Evolutionary conservation across 2,888 invertebrate species (phyloP).

Genomic region (Laothoe populi): DNA sequence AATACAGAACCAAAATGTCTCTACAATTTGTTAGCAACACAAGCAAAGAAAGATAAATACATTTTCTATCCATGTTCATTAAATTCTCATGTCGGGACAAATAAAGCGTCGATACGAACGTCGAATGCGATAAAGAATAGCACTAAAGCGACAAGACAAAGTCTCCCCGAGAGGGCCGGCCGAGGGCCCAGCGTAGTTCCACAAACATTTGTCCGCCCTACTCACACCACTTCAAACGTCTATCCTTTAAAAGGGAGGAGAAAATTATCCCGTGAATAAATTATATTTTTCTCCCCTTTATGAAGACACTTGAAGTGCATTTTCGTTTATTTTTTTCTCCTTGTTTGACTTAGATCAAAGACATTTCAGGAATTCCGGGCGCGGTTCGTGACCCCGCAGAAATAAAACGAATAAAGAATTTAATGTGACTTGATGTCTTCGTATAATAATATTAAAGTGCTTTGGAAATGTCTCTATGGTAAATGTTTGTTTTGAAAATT

Average conservation of each 20-base stretch:
- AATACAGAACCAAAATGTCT: background rate
- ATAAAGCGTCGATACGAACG: conserved; percentile 39
- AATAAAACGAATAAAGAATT: conserved; percentile 80
- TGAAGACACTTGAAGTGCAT: conserved; percentile 83
- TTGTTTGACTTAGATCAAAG: conserved; percentile 79
- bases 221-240: conserved; percentile 72
- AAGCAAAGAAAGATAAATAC: background rate
- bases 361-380: conserved; percentile 72
- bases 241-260: conserved; percentile 76
- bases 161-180: conserved; percentile 49
- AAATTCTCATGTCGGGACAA: conserved; percentile 33
- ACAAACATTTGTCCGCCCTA: conserved; percentile 75
- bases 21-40: background rate
- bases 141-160: conserved; percentile 49
- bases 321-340: conserved; percentile 77
- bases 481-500: conserved; percentile 75
- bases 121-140: conserved; percentile 35
- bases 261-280: conserved; percentile 85
- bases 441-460: conserved; percentile 77
- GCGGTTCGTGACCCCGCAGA: conserved; percentile 73
- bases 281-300: conserved; percentile 82
- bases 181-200: conserved; percentile 50
- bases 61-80: conserved; percentile 16
- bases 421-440: conserved; percentile 80
- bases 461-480: conserved; percentile 65